Evolutionary conservation across 1,140 invertebrate genomes (phyloP).

Genomic region (Sminthurinus signatus): DNA sequence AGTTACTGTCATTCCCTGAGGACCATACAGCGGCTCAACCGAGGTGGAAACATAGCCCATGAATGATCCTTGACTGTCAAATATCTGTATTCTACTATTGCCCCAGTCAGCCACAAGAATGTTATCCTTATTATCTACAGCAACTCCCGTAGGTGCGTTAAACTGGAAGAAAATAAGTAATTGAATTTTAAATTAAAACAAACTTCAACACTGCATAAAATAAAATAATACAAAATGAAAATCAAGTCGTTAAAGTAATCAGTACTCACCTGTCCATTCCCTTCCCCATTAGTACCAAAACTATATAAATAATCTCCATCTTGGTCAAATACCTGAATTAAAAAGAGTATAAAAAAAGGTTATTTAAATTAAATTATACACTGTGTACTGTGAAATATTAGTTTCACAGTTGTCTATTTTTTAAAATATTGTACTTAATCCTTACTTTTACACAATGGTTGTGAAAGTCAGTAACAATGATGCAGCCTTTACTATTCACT

Average conservation of each 20-base stretch:
- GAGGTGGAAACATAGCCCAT: slow-evolving; percentile 52
- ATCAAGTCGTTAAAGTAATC: no score
- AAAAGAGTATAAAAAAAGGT: no score
- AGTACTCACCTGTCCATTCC: no score
- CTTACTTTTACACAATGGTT: slow-evolving; percentile 54
- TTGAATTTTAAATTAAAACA: no score
- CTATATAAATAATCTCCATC: slow-evolving; percentile 53
- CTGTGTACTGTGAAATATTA: no score
- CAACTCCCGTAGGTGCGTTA: slow-evolving; percentile 55
- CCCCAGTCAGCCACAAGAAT: slow-evolving; percentile 57
- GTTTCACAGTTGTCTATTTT: slow-evolving; percentile 32
- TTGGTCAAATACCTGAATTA: slow-evolving; percentile 48
- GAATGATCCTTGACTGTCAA: slow-evolving; percentile 54
- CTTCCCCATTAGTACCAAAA: slow-evolving; percentile 53
- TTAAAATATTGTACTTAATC: background rate
- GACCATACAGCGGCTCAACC: slow-evolving; percentile 54
- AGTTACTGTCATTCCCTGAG: slow-evolving; percentile 52
- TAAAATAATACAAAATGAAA: no score
- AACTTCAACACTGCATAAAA: no score
- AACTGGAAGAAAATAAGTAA: no score
- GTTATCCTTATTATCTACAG: slow-evolving; percentile 52
- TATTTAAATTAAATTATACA: no score
- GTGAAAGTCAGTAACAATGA: slow-evolving; percentile 55
- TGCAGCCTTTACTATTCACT: slow-evolving; percentile 51
- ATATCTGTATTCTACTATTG: slow-evolving; percentile 56